Evolutionary conservation across 1,140 invertebrate genomes (phyloP).

Genomic region (Phenacoccus solenopsis): DNA sequence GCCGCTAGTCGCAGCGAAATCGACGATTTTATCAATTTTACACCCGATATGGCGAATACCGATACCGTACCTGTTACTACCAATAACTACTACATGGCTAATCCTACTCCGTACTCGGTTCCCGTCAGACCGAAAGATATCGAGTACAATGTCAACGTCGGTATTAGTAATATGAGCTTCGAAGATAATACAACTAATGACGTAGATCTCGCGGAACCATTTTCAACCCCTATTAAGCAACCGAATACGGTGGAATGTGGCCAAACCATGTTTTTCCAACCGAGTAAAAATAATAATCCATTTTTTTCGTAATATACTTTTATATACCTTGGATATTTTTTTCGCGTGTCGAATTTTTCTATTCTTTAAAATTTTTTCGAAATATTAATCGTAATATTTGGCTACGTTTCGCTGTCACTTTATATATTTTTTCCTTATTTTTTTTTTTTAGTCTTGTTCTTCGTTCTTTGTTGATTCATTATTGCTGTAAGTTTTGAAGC

Average conservation of each 20-base stretch:
- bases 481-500: background rate
- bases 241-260: background rate
- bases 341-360: background rate
- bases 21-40: slow-evolving; percentile 24
- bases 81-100: slow-evolving; percentile 28
- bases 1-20: slow-evolving; percentile 14
- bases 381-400: too few species aligned
- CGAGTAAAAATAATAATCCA: slow-evolving; percentile 6
- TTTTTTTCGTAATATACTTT: background rate
- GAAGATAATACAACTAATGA: slow-evolving; percentile 61
- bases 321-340: background rate
- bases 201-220: slow-evolving; percentile 18
- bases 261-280: background rate
- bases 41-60: slow-evolving; percentile 26
- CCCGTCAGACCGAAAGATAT: slow-evolving; percentile 1
- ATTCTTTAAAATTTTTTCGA: background rate
- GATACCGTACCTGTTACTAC: slow-evolving; percentile 26
- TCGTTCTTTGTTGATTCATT: background rate
- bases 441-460: background rate
- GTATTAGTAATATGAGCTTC: slow-evolving; percentile 67
- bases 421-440: background rate
- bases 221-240: background rate
- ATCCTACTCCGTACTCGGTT: background rate
- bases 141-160: slow-evolving; percentile 27
- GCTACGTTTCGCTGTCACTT: background rate